These are phyloP conservation scores for Helicoverpa assulta DNA, from an alignment of 2,888 invertebrate genomes.

Conservation along the genomic window DNA sequence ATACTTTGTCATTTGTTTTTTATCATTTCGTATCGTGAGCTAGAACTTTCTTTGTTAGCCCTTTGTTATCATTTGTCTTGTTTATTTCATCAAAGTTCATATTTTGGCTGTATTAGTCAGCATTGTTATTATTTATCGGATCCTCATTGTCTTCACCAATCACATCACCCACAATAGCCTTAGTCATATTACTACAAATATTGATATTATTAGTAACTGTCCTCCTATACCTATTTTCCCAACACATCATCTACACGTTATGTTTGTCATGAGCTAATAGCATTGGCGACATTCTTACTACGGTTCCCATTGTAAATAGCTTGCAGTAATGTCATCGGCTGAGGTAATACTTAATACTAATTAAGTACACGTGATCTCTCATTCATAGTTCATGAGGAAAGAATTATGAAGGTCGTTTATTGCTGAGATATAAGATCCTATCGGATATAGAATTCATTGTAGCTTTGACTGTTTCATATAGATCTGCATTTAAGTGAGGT, in stretches of 20 bases:
- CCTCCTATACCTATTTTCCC: conserved; percentile 38
- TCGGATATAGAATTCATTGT: too few relatives aligned
- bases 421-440: neutral
- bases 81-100: neutral
- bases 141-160: conserved; percentile 3
- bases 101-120: neutral
- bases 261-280: conserved; percentile 50
- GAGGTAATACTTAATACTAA: conserved; percentile 43
- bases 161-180: conserved; percentile 5
- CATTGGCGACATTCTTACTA: conserved; percentile 59
- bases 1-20: too few relatives aligned
- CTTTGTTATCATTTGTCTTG: neutral
- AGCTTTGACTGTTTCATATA: too few relatives aligned
- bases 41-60: too few relatives aligned
- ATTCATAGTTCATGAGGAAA: conserved; percentile 15
- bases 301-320: conserved; percentile 64
- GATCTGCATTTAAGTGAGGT: neutral
- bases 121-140: neutral
- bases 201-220: conserved; percentile 22
- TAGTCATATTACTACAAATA: conserved; percentile 3
- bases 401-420: conserved; percentile 24
- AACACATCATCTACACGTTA: conserved; percentile 38
- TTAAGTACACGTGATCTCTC: conserved; percentile 49
- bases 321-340: conserved; percentile 55
- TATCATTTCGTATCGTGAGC: too few relatives aligned